Conservation (phyloP, 30 jellyfish, hydroid and myxozoan genomes). For the Hydractinia symbiolongicarpus region DNA sequence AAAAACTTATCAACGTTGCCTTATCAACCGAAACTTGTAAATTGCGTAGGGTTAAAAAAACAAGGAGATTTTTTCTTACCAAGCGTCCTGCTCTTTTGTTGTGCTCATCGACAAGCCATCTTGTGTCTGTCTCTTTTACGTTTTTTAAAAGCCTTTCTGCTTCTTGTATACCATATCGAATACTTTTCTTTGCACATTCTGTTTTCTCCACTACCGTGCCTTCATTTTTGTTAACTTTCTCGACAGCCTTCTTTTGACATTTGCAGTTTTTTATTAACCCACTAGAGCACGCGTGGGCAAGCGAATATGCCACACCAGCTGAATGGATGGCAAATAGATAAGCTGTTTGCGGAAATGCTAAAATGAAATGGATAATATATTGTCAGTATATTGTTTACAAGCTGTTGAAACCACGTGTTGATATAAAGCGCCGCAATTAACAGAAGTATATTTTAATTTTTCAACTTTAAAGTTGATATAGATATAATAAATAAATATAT, state of each 20-base stretch:
- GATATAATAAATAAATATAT: background rate
- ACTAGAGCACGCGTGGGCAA: constrained; percentile 23
- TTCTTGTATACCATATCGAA: constrained; percentile 14
- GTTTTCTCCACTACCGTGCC: background rate
- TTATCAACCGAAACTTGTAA: too few relatives aligned
- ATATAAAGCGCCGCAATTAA: too few relatives aligned
- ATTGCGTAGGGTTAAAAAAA: background rate
- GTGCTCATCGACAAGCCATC: constrained; percentile 34
- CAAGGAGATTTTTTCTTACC: constrained; percentile 15
- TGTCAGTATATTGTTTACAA: too few relatives aligned
- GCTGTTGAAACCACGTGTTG: too few relatives aligned
- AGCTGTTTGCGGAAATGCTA: constrained; percentile 39
- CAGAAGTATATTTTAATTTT: too few relatives aligned
- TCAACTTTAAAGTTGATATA: too few relatives aligned
- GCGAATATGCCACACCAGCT: constrained; percentile 33
- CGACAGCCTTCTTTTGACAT: background rate
- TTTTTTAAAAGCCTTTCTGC: constrained; percentile 27
- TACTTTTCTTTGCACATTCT: constrained; percentile 9
- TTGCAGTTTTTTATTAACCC: constrained; percentile 25
- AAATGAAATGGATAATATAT: background rate
- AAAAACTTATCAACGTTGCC: too few relatives aligned
- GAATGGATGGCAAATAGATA: constrained; percentile 27
- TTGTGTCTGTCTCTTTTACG: constrained; percentile 21
- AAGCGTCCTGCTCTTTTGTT: constrained; percentile 41
- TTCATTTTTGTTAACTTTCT: background rate